Evolutionary conservation across 2,113 vertebrate genomes (phyloP), one percentile per base, ranked within the genome.

Genomic region (Gymnarchus niloticus): DNA sequence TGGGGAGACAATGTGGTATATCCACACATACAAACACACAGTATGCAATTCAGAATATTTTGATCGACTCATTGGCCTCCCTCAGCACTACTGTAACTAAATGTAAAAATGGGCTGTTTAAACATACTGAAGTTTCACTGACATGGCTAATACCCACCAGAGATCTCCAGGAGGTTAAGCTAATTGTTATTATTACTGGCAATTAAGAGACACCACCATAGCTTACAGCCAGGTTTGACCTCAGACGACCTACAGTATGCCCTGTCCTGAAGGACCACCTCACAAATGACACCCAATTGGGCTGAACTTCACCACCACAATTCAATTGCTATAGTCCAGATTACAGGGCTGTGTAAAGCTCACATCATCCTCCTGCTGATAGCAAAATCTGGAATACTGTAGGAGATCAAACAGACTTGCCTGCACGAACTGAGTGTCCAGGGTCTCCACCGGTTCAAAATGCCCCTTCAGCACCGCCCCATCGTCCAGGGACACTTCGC

Each of bases 381-480:
- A 49, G 10, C 10, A 54, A 49, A 54, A 2, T 12, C 2, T 0
- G 1, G 25, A 78, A 5, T 12, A 37, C 7, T 46, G 7, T 48
- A 78, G 17, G 41, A 54, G 52, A 14, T 54, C 6, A 54, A 14
- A 14, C 52, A 54, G 52, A 48, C 76, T 88, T 87, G 93, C 93
- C 92, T 91, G 92, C 88, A 87, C 84, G 65, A 65, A 48, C 77
- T 48, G 44, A 28, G 69, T 80, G 33, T 21, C 84, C 19, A 76
- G 1, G 1, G 83, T n/a, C 85, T 93, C 93, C 87, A 92, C 76
- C 23, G 37, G 88, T 90, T 95, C 94, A 25, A 93, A 87, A 23
- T 97, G 96, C 7, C 91, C 89, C 88, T 97, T 97, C 12, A 93
- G 87, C 10, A 96, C 95, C 49, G 92, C 89, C 85, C 94, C 95